These are phyloP conservation scores for Nesospiza acunhae DNA, from an alignment of 2,113 vertebrate species.

Conservation along the genomic window DNA sequence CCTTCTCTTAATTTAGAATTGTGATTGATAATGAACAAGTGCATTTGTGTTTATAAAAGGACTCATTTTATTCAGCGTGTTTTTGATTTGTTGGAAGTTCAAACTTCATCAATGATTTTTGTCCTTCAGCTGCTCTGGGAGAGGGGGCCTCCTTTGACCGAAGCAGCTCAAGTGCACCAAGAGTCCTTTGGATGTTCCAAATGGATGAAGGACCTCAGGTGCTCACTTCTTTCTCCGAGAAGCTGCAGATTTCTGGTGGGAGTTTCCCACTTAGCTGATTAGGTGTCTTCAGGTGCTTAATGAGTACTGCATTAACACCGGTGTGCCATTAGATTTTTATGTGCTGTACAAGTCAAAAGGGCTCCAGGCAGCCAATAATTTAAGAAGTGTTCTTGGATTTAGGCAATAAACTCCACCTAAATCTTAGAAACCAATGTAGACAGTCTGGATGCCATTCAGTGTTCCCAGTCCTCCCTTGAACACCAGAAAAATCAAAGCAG, in stretches of 20 bases:
- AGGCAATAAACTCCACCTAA: background rate
- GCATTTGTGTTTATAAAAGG: background rate
- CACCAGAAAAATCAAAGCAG: background rate
- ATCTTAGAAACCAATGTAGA: background rate
- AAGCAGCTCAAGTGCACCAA: background rate
- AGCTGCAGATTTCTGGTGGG: background rate
- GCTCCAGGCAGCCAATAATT: background rate
- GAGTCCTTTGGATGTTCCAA: background rate
- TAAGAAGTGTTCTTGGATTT: background rate
- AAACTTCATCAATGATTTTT: background rate
- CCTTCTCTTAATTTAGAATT: background rate
- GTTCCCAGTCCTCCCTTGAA: background rate
- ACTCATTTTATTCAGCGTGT: accelerated
- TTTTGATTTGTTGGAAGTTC: background rate
- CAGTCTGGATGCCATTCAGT: background rate
- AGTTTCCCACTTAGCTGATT: background rate
- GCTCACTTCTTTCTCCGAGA: background rate
- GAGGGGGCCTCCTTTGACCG: background rate
- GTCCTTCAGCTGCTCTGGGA: background rate
- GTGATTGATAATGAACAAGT: background rate
- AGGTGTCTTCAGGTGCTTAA: background rate
- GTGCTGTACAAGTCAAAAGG: background rate
- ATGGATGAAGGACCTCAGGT: background rate
- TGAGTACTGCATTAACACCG: background rate
- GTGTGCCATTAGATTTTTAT: background rate